Evolutionary conservation across 2,888 invertebrate genomes (phyloP).

Genomic region (Chrysolina americana): DNA sequence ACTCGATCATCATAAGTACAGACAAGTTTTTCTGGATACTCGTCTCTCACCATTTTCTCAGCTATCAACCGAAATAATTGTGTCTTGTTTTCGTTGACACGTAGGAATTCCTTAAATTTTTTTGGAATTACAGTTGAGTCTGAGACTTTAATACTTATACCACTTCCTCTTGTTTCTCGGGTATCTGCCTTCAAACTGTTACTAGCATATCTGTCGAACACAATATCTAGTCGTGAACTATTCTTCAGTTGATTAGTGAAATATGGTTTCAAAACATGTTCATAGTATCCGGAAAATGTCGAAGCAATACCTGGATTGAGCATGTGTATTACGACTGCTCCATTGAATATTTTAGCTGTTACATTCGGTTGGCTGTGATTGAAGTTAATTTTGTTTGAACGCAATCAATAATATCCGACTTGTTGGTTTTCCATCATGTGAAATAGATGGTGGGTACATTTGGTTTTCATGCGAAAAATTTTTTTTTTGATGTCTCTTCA

Average conservation of each 20-base stretch:
- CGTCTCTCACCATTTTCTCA: too few species aligned
- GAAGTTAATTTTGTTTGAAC: too few species aligned
- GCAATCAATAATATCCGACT: too few species aligned
- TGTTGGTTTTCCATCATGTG: too few species aligned
- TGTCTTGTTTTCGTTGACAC: too few species aligned
- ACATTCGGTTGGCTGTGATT: not conserved
- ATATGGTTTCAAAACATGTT: not conserved
- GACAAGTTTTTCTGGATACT: too few species aligned
- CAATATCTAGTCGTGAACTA: conserved; percentile 1
- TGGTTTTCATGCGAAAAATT: not conserved
- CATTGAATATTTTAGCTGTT: not conserved
- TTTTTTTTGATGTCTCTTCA: not conserved
- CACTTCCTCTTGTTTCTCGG: conserved; percentile 1
- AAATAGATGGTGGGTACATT: too few species aligned
- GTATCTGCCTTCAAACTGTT: not conserved
- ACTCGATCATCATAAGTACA: too few species aligned
- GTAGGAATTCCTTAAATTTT: too few species aligned
- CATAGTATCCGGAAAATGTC: not conserved
- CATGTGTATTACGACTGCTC: not conserved
- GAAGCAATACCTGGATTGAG: not conserved
- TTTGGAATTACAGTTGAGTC: not conserved
- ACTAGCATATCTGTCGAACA: not conserved
- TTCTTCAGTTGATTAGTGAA: conserved; percentile 3
- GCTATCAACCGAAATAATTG: too few species aligned
- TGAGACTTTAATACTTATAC: not conserved